These are phyloP conservation scores for Molothrus ater DNA, from an alignment of 2,797 vertebrate species.

Conservation along the genomic window DNA sequence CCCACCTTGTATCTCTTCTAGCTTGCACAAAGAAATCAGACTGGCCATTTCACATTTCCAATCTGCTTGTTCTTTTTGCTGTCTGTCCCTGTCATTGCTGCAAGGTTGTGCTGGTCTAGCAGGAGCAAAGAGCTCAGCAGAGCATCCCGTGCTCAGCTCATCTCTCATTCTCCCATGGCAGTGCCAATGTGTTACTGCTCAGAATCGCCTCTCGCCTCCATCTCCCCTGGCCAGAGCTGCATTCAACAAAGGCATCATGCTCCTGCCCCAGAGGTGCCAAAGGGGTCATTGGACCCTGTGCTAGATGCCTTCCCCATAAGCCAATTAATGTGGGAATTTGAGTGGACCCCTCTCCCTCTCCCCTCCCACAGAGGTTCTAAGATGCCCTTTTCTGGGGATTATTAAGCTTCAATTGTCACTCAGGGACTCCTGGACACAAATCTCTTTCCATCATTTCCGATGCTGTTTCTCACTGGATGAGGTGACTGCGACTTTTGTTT, in stretches of 20 bases:
- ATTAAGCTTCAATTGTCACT: not conserved
- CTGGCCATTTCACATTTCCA: not conserved
- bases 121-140: not conserved
- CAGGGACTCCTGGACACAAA: not conserved
- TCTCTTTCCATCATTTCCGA: not conserved
- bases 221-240: not conserved
- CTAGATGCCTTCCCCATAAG: not conserved
- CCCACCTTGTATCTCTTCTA: not conserved
- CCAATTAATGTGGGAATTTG: not conserved
- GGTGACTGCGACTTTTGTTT: not conserved
- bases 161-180: accelerated
- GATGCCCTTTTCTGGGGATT: not conserved
- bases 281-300: accelerated
- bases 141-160: not conserved
- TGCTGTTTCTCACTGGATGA: not conserved
- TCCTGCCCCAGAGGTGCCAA: not conserved
- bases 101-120: not conserved
- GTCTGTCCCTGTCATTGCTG: not conserved
- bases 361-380: not conserved
- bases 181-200: not conserved
- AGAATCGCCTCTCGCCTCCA: accelerated
- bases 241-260: not conserved
- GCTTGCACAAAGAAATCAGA: not conserved
- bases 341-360: not conserved
- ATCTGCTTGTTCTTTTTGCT: not conserved